A percentile compares a stretch with the other conserved stretches of the same genome.
These are phyloP conservation scores for Polypedilum vanderplanki DNA, from an alignment of 1,140 invertebrate species.

Conservation along the genomic window DNA sequence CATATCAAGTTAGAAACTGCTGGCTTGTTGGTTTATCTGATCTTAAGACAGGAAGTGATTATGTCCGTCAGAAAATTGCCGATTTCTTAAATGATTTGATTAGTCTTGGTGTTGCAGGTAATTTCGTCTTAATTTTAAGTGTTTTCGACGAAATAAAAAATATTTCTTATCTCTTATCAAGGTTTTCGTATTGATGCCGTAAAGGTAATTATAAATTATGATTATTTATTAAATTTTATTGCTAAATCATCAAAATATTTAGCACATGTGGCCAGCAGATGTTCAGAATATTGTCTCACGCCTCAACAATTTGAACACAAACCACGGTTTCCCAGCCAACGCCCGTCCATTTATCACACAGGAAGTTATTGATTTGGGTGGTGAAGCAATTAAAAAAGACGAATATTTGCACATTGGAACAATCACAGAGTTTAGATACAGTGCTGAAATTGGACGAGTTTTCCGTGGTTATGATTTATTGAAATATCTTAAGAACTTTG, in stretches of 20 bases:
- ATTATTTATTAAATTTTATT: background rate
- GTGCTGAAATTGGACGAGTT: slow-evolving; percentile 44
- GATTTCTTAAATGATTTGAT: slow-evolving; percentile 64
- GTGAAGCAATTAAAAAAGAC: slow-evolving; percentile 50
- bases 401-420: slow-evolving; percentile 60
- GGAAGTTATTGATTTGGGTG: slow-evolving; percentile 73
- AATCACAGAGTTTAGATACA: slow-evolving; percentile 64
- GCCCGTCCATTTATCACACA: slow-evolving; percentile 64
- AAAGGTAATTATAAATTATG: background rate
- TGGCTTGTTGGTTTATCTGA: slow-evolving; percentile 64
- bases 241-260: background rate
- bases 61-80: slow-evolving; percentile 62
- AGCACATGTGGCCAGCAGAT: slow-evolving; percentile 71
- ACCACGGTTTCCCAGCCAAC: slow-evolving; percentile 51
- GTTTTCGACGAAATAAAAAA: slow-evolving; percentile 46
- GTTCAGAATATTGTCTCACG: slow-evolving; percentile 50
- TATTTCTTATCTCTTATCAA: no score
- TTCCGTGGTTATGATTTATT: slow-evolving; percentile 44
- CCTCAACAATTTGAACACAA: slow-evolving; percentile 53
- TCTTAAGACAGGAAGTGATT: slow-evolving; percentile 55
- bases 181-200: slow-evolving; percentile 48
- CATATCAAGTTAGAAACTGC: slow-evolving; percentile 59
- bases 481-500: slow-evolving; percentile 49
- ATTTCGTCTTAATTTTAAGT: slow-evolving; percentile 36
- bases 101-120: slow-evolving; percentile 64